Conservation (phyloP, 2,113 vertebrate genomes). For the Eira barbara region DNA sequence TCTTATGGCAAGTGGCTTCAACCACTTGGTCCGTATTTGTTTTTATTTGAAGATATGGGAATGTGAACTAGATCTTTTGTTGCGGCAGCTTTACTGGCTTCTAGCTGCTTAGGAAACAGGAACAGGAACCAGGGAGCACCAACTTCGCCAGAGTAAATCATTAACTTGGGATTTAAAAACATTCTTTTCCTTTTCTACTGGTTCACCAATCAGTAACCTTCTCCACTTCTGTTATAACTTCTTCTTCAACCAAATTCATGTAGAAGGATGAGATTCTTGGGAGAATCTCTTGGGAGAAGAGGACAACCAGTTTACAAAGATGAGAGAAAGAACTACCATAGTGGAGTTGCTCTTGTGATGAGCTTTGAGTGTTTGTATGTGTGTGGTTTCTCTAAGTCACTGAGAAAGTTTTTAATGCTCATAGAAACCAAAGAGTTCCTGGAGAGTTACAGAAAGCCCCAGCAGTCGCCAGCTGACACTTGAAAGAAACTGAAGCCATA, state of each 20-base stretch:
- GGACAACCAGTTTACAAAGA: neutral
- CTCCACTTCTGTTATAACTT: neutral
- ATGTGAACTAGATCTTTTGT: neutral
- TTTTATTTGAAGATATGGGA: neutral
- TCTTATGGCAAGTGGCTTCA: too few species aligned
- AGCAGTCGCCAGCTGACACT: conserved; percentile 71
- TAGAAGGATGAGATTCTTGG: neutral
- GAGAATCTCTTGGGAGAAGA: neutral
- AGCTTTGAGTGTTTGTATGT: neutral
- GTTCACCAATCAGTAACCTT: neutral
- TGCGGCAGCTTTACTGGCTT: neutral
- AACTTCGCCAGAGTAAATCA: neutral
- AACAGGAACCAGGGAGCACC: neutral
- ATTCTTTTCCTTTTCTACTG: neutral
- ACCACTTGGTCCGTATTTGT: neutral
- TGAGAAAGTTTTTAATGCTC: neutral
- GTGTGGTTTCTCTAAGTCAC: conserved; percentile 52
- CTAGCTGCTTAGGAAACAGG: neutral
- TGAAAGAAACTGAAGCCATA: conserved; percentile 60
- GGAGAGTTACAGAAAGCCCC: conserved; percentile 50
- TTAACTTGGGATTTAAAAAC: neutral
- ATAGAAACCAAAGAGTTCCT: neutral
- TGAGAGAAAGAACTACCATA: neutral
- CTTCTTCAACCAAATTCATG: neutral
- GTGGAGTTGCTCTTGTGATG: fast-evolving